phyloP scores from a whole-genome alignment of 2,888 invertebrate genomes.

The Candidula unifasciata region DNA sequence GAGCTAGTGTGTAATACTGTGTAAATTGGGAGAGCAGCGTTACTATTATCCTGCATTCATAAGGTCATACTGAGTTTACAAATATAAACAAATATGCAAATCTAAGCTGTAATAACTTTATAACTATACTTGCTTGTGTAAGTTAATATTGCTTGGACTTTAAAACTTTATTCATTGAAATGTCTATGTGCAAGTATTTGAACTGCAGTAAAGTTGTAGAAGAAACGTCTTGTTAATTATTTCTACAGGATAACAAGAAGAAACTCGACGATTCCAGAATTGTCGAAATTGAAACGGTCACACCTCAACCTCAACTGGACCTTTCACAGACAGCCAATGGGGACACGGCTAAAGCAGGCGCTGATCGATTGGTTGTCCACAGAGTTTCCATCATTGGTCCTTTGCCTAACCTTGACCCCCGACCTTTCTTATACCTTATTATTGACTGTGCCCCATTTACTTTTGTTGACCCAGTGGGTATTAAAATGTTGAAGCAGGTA shows the following conservation, averaged over 20 bases:
- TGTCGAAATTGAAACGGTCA: constrained; percentile 54
- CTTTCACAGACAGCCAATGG: constrained; percentile 34
- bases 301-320: constrained; percentile 14
- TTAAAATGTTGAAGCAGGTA: constrained; percentile 73
- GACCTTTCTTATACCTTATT: constrained; percentile 68
- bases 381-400: constrained; percentile 34
- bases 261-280: constrained; percentile 54
- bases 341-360: neutral
- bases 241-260: constrained; percentile 47
- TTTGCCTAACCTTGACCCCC: constrained; percentile 52
- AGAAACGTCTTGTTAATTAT: neutral
- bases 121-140: no score
- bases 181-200: no score
- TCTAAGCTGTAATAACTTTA: no score
- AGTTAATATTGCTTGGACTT: no score
- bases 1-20: no score
- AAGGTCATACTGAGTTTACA: no score
- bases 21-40: no score
- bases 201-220: neutral
- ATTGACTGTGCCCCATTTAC: constrained; percentile 76
- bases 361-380: constrained; percentile 9
- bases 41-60: no score
- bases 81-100: no score
- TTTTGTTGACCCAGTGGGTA: constrained; percentile 74
- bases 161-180: no score